Base-by-base conservation (phyloP, 2,888 invertebrate species). In the Andrena praecox region DNA sequence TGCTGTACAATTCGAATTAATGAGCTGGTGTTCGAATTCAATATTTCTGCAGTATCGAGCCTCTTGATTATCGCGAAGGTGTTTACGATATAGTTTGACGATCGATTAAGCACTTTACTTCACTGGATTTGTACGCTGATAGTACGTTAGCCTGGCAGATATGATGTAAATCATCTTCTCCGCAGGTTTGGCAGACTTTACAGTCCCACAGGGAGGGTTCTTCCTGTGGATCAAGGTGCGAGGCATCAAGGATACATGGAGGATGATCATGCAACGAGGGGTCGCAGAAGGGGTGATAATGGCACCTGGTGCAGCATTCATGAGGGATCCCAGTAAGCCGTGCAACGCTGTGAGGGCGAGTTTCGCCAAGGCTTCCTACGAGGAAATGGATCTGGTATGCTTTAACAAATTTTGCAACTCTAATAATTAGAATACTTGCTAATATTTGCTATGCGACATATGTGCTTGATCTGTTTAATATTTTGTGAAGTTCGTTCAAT, bases 201-300 rank as follows among this genome's bases (percentile, higher is more conserved):
- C 94, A 0, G 91, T 95, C 31, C 97, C 98, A 0, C 93, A 94
- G 3, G 97, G 96, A 2, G 97, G 97, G 0, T 96, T 97, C 95
- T 97, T 97, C 93, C 95, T 97, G 54, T 98, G 97, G 97, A 94
- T 97, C 68, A 95, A 96, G 89, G 95, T 97, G 0, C 94, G 94
- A 3, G 96, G 95, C 0, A 95, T 97, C 0, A 94, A 95, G 1
- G 97, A 97, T 91, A 96, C 97, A 1, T 96, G 96, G 93, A 95
- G 96, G 76, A 96, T 97, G 96, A 96, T 97, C 16, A 95, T 96
- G 94, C 95, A 96, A 70, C 95, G 96, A 69, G 97, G 97, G 0
- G 93, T 96, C 29, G 94, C 95, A 72, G 96, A 96, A 76, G 96
- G 97, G 10, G 95, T 97, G 1, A 95, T 96, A 91, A 94, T 97